Base-by-base conservation (phyloP, 2,797 vertebrate genomes). In the Anolis apletophallus region DNA sequence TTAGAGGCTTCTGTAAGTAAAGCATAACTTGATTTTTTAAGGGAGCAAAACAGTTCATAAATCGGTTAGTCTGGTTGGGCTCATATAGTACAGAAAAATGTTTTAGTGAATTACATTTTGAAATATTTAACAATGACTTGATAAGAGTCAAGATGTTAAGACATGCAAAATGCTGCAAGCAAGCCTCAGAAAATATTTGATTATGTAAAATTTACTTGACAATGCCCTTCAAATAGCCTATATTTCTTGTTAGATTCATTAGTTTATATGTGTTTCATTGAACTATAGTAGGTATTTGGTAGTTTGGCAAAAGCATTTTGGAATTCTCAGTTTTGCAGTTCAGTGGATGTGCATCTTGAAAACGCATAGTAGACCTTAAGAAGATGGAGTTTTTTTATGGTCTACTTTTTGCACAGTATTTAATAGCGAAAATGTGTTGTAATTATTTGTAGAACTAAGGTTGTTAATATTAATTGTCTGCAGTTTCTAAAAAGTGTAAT, bases 241-340 rank as follows among this genome's bases (percentile, higher is more conserved):
- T 90, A 91, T 94, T 94, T 93, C 90, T 91, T 92, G 91, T 91
- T 91, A 91, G 86, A 83, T 92, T 94, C 93, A 91, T 55, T 88
- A 90, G 92, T 94, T 94, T 91, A 90, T 93, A 94, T 95, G 93
- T 90, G 10, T 92, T 88, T 92, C 76, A 81, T 88, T 92, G 87
- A 82, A 89, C 68, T 82, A n/a, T 2, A 55, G 52, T 91, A 85
- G 69, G 80, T 72, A 10, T 87, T n/a, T 77, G 81, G 21, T 82
- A 87, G 67, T 92, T 93, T 92, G 64, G n/a, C 88, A 89, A 87
- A 92, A 93, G 89, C 89, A 85, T 93, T 94, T 93, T 92, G 81
- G 91, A 89, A 86, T 91, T 92, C 17, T 91, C 83, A 3, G 61
- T 64, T 64, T 12, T 64, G 26, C 61, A 64, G 23, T 29, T 64